Evolutionary conservation across 2,888 invertebrate species (phyloP), one percentile per base, ranked within the genome.

Genomic region (Calameuta filiformis): DNA sequence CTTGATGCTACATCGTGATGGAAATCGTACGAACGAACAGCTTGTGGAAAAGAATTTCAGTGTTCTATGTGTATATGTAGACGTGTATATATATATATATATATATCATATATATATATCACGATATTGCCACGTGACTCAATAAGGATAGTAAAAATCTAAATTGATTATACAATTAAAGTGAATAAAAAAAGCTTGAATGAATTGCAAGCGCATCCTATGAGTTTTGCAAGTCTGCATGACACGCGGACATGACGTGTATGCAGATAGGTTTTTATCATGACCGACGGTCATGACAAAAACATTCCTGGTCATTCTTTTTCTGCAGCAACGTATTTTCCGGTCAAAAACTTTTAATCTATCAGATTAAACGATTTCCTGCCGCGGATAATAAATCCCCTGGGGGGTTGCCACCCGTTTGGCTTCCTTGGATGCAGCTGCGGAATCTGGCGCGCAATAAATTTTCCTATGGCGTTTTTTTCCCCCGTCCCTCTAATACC

Each of bases 281-380:
- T 23, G 56, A 9, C 56, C 9, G 56, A 56, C 56, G 23, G 23
- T 56, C 33, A 33, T 33, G 33, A 33, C 33, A 33, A 33, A 33
- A 56, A 56, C 56, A 56, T 56, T 56, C 23, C 71, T 30, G 11
- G 71, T 12, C 71, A 34, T 31, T 34, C 71, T 71, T 71, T 30
- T 71, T 71, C 71, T 73, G 79, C 79, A 78, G 80, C 80, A 79
- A 80, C 78, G 76, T 82, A 80, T 80, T 83, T 83, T 79, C 77
- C 77, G 40, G 69, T 71, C 23, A 40, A 81, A 83, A 82, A 81
- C 79, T 83, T 82, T 34, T 83, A 83, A 84, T 85, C 83, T 83
- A 84, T 83, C 79, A 75, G 83, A 81, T 85, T 85, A 85, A 83
- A 82, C 81, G 80, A 82, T 84, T 81, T 82, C 79, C 73, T 73